Conservation (phyloP, 2,113 vertebrate genomes). For the Ancistrus triradiatus region DNA sequence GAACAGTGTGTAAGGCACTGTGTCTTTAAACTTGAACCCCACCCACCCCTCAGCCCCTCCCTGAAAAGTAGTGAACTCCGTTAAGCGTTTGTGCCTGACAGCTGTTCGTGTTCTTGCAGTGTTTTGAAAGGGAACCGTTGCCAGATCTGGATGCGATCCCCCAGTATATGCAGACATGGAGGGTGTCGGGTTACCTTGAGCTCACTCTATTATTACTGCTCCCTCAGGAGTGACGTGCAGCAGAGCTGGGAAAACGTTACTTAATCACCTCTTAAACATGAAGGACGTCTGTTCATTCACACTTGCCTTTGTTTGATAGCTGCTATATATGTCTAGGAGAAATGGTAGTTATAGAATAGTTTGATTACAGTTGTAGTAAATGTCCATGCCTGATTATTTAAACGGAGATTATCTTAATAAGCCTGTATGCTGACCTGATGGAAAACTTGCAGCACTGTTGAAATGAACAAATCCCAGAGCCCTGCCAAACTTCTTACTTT, state of each 20-base stretch:
- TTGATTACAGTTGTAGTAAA: too few relatives aligned
- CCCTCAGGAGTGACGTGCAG: conserved; percentile 42
- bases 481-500: background rate
- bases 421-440: too few relatives aligned
- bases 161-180: conserved; percentile 19
- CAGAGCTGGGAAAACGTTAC: conserved; percentile 32
- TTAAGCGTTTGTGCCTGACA: conserved; percentile 64
- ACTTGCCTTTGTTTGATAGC: conserved; percentile 1
- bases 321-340: background rate
- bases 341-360: too few relatives aligned
- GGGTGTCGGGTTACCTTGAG: conserved; percentile 38
- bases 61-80: conserved; percentile 46
- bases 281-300: conserved; percentile 35
- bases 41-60: conserved; percentile 35
- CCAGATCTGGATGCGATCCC: conserved; percentile 57
- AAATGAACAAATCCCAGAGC: too few relatives aligned
- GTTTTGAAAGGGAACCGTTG: conserved; percentile 53
- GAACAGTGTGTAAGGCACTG: conserved; percentile 27
- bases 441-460: too few relatives aligned
- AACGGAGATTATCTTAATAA: too few relatives aligned
- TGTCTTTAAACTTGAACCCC: conserved; percentile 61
- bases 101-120: conserved; percentile 61
- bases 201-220: conserved; percentile 45
- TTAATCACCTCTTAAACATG: conserved; percentile 35
- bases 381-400: too few relatives aligned